Evolutionary conservation across 2,797 vertebrate species (phyloP), one percentile per base, ranked within the genome.

Genomic region (Myotis daubentonii): DNA sequence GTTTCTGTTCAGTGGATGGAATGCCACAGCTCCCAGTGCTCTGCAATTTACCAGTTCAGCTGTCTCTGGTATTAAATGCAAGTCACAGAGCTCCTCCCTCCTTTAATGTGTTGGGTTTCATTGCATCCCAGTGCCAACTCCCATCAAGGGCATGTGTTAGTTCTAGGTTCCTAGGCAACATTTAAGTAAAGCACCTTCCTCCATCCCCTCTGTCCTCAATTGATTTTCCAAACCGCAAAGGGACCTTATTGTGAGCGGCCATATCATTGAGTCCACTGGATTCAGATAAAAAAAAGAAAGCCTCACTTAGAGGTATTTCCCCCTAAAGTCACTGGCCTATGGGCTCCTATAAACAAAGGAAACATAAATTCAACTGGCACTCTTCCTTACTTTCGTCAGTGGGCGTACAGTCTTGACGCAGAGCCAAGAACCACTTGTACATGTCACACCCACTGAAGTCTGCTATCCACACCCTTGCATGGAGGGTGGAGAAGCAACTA

Each of bases 211-310:
- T 87, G 8, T 91, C 30, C 20, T 94, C 38, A 41, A 9, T 9
- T 89, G 81, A 22, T 89, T 92, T 87, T 92, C 89, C 68, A 90
- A 90, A 85, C 68, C 33, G 80, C 47, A 81, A 87, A 96, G 81
- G 1, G 22, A 87, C n/a, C 47, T 89, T 86, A 94, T 87, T 92
- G 23, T 53, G 60, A 84, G 78, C 12, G 15, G 38, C 33, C 15
- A 23, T 84, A 68, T 80, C 36, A 70, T 47, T 92, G 20, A 76
- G 17, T 49, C 41, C 8, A 60, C 38, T 85, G 36, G 41, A 85
- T 95, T 94, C 33, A 91, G 71, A 86, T 96, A 74, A 70, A 87
- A 51, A 36, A 91, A 86, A 13, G 51, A 88, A 91, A 68, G 11
- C 20, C 47, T 68, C 33, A 36, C 38, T 74, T 41, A 68, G n/a